Base-by-base conservation (phyloP, 2,113 vertebrate genomes). In the Tringa solitaria region DNA sequence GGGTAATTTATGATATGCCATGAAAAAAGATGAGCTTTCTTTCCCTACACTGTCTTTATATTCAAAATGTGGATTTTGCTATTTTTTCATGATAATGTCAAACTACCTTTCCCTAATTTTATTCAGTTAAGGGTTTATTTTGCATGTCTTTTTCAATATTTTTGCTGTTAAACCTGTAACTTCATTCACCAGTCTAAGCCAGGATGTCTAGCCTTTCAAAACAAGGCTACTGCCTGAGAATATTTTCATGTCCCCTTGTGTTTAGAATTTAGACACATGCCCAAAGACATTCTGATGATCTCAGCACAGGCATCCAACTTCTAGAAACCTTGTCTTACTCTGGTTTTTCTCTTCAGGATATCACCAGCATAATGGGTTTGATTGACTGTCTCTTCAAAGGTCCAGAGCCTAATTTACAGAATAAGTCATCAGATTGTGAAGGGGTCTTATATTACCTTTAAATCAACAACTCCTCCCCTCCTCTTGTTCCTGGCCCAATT, bases 401-500 rank as follows among this genome's bases (percentile, higher is more conserved):
- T 18, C 7, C 20, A 26, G 28, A 60, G 28, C 6, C 12, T 46
- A 65, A 46, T 35, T 72, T 27, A 45, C 10, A 53, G 2, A 4
- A 37, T 50, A 91, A 57, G 6, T 32, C 21, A 41, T 6, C 21
- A 76, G 5, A 28, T 5, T 56, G 7, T 39, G 16, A 14, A 57
- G 15, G 5, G 11, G 16, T 37, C 24, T 70, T 61, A 30, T 11
- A 37, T 13, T n/a, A 17, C 24, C 8, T 81, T 64, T 64, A 28
- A 56, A 41, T 46, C 22, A 64, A 27, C 4, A 57, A 14, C 9
- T 9, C 3, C 2, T 50, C 5, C 28, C 4, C 1, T 3, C 21
- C 11, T 8, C 4, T 45, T 57, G 4, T 20, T 45, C 18, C 2
- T 12, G 11, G 9, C 1, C 20, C 21, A 4, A 65, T 37, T 85